Conservation (phyloP, 23 tunicate genomes). For the Trididemnum nubilum region DNA sequence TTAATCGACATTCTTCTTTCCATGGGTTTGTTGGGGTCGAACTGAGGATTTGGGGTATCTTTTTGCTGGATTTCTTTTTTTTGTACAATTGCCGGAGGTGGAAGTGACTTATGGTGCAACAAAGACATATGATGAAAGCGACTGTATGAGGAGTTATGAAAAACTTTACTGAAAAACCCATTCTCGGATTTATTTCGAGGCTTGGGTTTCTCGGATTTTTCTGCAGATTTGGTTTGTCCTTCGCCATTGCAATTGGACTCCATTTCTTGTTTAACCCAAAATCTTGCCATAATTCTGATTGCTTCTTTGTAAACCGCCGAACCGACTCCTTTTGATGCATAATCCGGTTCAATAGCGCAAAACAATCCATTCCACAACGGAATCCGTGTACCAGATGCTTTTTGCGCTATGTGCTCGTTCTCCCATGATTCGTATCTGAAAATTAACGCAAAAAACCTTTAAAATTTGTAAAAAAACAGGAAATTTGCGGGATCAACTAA, state of each 20-base stretch:
- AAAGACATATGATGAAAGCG: conserved; percentile 18
- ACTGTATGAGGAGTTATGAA: conserved; percentile 27
- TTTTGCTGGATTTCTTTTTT: neutral
- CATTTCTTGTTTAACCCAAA: conserved; percentile 42
- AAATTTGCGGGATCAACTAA: no score
- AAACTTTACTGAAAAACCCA: conserved; percentile 3
- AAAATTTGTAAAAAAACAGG: no score
- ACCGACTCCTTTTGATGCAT: conserved; percentile 53
- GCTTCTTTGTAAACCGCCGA: conserved; percentile 55
- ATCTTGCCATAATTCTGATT: conserved; percentile 57
- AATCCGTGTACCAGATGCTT: conserved; percentile 20
- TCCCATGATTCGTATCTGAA: conserved; percentile 87
- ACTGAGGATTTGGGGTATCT: neutral
- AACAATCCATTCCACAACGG: conserved; percentile 72
- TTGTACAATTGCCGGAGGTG: neutral
- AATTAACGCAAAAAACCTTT: no score
- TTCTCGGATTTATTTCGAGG: no score
- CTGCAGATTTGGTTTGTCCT: neutral
- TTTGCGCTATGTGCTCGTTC: conserved; percentile 39
- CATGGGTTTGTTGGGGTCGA: neutral
- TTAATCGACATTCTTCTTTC: neutral
- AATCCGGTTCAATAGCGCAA: conserved; percentile 69
- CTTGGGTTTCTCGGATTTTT: neutral
- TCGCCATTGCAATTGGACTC: neutral
- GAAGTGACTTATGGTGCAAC: conserved; percentile 31